Percentiles rank a stretch among this genome's conserved stretches.
Evolutionary conservation across 2,888 invertebrate species (phyloP).

Genomic region (Epistrophe grossulariae): DNA sequence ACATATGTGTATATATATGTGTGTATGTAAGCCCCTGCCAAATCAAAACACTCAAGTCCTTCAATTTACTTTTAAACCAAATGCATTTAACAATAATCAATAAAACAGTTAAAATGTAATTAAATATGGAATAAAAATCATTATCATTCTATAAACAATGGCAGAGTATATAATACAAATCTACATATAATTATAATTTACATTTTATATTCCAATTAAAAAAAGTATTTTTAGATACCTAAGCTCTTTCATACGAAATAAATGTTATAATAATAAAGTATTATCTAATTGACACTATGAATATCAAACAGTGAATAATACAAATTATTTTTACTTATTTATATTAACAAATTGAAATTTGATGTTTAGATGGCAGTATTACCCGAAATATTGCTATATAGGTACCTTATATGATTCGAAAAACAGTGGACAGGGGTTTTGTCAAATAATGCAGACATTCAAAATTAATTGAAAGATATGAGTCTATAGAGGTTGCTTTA

Average conservation of each 20-base stretch:
- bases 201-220: slow-evolving; percentile 18
- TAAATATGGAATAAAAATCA: slow-evolving; percentile 37
- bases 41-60: slow-evolving; percentile 1
- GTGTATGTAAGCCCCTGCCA: neutral
- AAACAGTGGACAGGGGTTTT: neutral
- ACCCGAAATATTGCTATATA: neutral
- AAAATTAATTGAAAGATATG: too few species aligned
- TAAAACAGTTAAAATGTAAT: slow-evolving; percentile 57
- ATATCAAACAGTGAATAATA: neutral
- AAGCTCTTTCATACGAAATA: neutral
- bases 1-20: too few species aligned
- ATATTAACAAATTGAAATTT: slow-evolving; percentile 10
- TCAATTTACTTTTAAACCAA: slow-evolving; percentile 25
- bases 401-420: neutral
- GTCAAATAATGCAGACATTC: too few species aligned
- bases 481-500: too few species aligned
- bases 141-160: slow-evolving; percentile 1
- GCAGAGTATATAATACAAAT: neutral
- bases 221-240: neutral
- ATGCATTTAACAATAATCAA: slow-evolving; percentile 32
- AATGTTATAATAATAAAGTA: too few species aligned
- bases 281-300: neutral
- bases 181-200: slow-evolving; percentile 26
- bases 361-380: neutral
- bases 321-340: neutral